Evolutionary conservation across 2,888 invertebrate genomes (phyloP), one percentile per base, ranked within the genome.

Genomic region (Caenorhabditis virilis): DNA sequence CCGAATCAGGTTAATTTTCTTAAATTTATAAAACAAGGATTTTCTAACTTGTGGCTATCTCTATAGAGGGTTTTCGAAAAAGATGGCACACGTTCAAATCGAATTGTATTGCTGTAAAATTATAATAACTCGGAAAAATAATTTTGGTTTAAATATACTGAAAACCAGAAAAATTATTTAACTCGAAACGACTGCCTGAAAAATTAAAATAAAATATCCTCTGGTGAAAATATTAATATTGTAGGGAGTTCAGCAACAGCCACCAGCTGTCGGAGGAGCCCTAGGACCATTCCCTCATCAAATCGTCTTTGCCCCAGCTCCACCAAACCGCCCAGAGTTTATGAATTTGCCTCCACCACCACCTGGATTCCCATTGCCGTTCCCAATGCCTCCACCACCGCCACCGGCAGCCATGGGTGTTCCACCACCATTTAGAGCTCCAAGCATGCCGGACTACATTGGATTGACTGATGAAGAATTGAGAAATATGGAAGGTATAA

Each of bases 401-500:
- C 51, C 54, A 9, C 42, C 25, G 6, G n/a, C 18, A 1, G 11
- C 16, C 5, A 36, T 36, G 11, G 13, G n/a, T 9, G 15, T 36
- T 11, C 81, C 82, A 20, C 68, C 68, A 41, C 82, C 81, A 15
- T 76, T 78, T 30, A 82, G 74, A 7, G 53, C 56, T 18, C 71
- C 72, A 25, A 45, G 48, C 15, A 43, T 93, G n/a, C 69, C 65
- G 4, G 41, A 46, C 1, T 65, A 62, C 61, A 88, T 89, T 46
- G 88, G 88, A 33, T 86, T 97, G 49, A 89, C 89, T 39, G 89
- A 90, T 43, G 93, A 92, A 43, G 94, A 97, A 82, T 87, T 98
- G 53, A 87, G 88, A 58, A 87, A 89, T 16, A 89, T 98, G 89
- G 98, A 98, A 85, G 94, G 94, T n/a, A n/a, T n/a, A n/a, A n/a